A percentile compares a stretch with the other conserved stretches of the same genome.
Conservation (phyloP, 2,888 invertebrate genomes). For the Nomada hirtipes region DNA sequence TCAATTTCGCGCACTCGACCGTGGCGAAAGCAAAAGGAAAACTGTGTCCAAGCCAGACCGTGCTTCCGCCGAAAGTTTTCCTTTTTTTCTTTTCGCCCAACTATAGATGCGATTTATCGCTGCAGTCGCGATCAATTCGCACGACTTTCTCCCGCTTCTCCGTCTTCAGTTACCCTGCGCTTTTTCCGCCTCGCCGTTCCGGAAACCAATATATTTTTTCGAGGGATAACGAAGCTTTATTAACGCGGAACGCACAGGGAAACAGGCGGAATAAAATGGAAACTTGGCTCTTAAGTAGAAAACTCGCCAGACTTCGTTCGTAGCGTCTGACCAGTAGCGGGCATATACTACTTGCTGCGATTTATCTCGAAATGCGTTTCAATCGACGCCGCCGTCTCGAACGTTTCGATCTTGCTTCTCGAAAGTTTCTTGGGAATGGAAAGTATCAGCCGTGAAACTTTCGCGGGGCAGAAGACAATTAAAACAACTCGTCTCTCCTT, state of each 20-base stretch:
- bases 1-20: constrained; percentile 1
- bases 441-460: neutral
- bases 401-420: neutral
- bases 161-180: neutral
- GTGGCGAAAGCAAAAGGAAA: constrained; percentile 20
- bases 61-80: neutral
- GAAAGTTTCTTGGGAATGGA: too few species aligned
- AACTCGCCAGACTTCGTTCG: too few species aligned
- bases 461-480: neutral
- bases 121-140: constrained; percentile 17
- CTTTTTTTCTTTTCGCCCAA: constrained; percentile 7
- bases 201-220: neutral
- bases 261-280: neutral
- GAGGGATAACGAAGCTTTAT: neutral
- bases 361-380: neutral
- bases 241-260: too few species aligned
- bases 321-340: neutral
- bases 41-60: too few species aligned
- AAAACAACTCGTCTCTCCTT: constrained; percentile 9
- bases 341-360: neutral
- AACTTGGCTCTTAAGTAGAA: too few species aligned
- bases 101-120: constrained; percentile 36
- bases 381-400: neutral
- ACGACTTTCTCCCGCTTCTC: neutral
- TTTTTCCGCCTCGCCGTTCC: too few species aligned